phyloP scores from a whole-genome alignment of 1,140 invertebrate species.

The Rhopalosiphum padi region DNA sequence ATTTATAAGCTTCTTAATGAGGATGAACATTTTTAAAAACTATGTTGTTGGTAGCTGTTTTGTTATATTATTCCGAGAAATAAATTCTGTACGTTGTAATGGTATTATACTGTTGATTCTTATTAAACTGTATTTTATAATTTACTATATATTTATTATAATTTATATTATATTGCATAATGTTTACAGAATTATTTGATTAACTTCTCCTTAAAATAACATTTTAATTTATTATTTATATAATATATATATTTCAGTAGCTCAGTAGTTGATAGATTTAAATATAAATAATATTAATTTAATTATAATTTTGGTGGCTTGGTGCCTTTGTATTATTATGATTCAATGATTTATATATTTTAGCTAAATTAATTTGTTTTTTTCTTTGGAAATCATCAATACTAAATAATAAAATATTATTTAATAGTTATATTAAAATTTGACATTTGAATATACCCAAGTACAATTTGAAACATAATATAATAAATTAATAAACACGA shows the following conservation, averaged over 20 bases:
- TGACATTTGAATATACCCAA: not conserved
- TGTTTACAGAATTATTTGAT: not conserved
- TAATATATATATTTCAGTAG: too few species aligned
- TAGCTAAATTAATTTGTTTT: not conserved
- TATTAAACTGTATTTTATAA: not conserved
- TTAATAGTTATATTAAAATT: not conserved
- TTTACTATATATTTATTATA: not conserved
- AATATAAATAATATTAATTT: not conserved
- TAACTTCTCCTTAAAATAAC: not conserved
- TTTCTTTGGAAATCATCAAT: not conserved
- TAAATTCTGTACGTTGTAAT: not conserved
- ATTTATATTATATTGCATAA: not conserved
- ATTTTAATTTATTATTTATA: not conserved
- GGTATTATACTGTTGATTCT: not conserved
- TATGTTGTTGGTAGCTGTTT: not conserved
- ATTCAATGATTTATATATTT: not conserved
- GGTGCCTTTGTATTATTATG: not conserved
- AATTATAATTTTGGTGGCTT: not conserved
- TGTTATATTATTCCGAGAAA: not conserved
- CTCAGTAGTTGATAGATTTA: not conserved
- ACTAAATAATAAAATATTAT: not conserved
- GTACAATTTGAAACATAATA: not conserved
- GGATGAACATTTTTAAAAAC: not conserved
- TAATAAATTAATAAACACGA: not conserved
- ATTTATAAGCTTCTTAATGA: not conserved